Evolutionary conservation across 2,888 invertebrate species (phyloP).

Genomic region (Mallateleia sp.): DNA sequence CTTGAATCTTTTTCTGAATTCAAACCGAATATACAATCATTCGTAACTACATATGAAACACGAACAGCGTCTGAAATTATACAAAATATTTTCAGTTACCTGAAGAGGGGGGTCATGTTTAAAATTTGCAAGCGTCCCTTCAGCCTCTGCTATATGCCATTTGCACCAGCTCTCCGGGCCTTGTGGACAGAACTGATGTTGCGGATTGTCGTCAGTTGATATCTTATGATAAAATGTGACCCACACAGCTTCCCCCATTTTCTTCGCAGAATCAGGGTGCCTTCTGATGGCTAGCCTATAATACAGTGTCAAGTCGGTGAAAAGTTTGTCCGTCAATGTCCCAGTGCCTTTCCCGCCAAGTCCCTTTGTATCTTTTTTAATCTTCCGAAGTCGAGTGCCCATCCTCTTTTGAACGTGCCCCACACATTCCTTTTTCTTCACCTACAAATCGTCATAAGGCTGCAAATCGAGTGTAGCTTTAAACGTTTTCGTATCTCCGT

Average conservation of each 20-base stretch:
- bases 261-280: constrained; percentile 22
- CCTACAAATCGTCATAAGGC: constrained; percentile 41
- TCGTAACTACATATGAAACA: too few species aligned
- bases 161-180: constrained; percentile 38
- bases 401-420: constrained; percentile 31
- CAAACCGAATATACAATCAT: too few species aligned
- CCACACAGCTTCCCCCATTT: constrained; percentile 39
- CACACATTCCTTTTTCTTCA: constrained; percentile 33
- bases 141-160: constrained; percentile 31
- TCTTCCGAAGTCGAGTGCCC: constrained; percentile 20
- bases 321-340: constrained; percentile 24
- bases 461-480: constrained; percentile 48
- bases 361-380: constrained; percentile 32
- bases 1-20: too few species aligned
- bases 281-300: constrained; percentile 35
- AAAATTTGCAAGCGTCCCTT: constrained; percentile 8
- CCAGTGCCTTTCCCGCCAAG: constrained; percentile 32
- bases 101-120: constrained; percentile 18
- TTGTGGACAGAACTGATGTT: constrained; percentile 38
- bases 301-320: constrained; percentile 15
- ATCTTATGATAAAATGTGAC: constrained; percentile 40
- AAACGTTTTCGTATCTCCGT: constrained; percentile 64
- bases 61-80: too few species aligned
- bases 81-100: too few species aligned
- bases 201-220: constrained; percentile 30